Conservation (phyloP, 2,797 vertebrate species). For the Dendrocincla fuliginosa region DNA sequence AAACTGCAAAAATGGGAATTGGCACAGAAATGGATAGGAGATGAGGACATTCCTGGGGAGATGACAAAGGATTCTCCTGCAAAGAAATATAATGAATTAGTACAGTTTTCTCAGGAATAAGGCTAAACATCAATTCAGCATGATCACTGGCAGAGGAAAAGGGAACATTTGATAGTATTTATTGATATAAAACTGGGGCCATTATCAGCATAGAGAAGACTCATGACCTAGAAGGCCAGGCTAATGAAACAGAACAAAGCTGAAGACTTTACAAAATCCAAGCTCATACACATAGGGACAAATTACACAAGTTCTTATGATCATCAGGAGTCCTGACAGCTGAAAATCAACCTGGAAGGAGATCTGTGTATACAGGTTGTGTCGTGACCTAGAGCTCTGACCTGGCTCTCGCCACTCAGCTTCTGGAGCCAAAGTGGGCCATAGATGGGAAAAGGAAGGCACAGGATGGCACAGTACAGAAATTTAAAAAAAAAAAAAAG, state of each 20-base stretch:
- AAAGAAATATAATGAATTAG: background rate
- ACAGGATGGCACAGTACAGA: background rate
- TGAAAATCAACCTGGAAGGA: background rate
- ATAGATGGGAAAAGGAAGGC: background rate
- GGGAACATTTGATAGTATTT: background rate
- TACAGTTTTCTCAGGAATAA: background rate
- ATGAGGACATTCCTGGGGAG: background rate
- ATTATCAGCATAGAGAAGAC: background rate
- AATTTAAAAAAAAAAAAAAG: background rate
- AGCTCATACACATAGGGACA: rapidly evolving
- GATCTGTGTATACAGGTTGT: background rate
- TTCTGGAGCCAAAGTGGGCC: background rate
- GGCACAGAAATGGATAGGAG: background rate
- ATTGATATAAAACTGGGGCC: background rate
- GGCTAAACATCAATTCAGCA: background rate
- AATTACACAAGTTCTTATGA: background rate
- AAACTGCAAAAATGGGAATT: background rate
- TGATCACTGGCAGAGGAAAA: background rate
- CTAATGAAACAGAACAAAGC: background rate
- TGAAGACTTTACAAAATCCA: background rate
- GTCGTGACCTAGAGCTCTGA: background rate
- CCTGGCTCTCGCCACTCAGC: background rate
- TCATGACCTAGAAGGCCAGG: background rate
- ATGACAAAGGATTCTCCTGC: background rate
- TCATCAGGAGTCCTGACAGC: background rate